Evolutionary conservation across 2,113 vertebrate genomes (phyloP).

Genomic region (Hiodon tergisus): DNA sequence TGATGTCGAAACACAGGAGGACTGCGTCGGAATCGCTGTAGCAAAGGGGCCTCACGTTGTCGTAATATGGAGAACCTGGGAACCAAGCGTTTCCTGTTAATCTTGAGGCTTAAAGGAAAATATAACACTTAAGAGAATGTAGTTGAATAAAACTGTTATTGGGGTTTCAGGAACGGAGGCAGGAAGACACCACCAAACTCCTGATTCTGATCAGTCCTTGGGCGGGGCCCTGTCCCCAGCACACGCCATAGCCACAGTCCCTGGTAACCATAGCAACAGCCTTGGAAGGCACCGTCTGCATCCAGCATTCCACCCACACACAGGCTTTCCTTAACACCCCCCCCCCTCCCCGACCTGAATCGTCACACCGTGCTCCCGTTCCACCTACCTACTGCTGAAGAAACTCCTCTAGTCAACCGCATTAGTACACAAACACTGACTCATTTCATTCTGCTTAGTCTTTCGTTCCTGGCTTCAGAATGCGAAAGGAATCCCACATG

Average conservation of each 20-base stretch:
- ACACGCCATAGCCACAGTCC: constrained; percentile 51
- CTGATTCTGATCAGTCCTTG: constrained; percentile 53
- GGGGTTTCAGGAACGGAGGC: background rate
- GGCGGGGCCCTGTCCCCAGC: constrained; percentile 44
- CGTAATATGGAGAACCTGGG: constrained; percentile 88
- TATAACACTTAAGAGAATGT: too few relatives aligned
- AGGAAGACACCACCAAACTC: background rate
- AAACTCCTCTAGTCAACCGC: constrained; percentile 1
- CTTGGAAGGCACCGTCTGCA: constrained; percentile 65
- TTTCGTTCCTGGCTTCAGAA: constrained; percentile 25
- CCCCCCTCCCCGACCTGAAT: background rate
- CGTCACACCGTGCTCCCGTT: constrained; percentile 1
- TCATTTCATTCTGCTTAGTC: constrained; percentile 15
- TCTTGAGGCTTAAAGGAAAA: too few relatives aligned
- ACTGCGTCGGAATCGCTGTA: constrained; percentile 92
- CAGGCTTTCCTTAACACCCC: constrained; percentile 50
- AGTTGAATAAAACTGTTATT: background rate
- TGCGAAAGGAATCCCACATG: constrained; percentile 2
- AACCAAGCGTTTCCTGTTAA: too few relatives aligned
- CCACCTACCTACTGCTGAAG: background rate
- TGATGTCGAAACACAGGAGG: constrained; percentile 87
- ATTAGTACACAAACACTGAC: background rate
- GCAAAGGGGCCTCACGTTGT: constrained; percentile 92
- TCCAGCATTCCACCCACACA: constrained; percentile 43
- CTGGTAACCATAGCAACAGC: constrained; percentile 74